These are phyloP conservation scores for Hydroisotoma schaefferi DNA, from an alignment of 2,888 invertebrate genomes.

Conservation along the genomic window DNA sequence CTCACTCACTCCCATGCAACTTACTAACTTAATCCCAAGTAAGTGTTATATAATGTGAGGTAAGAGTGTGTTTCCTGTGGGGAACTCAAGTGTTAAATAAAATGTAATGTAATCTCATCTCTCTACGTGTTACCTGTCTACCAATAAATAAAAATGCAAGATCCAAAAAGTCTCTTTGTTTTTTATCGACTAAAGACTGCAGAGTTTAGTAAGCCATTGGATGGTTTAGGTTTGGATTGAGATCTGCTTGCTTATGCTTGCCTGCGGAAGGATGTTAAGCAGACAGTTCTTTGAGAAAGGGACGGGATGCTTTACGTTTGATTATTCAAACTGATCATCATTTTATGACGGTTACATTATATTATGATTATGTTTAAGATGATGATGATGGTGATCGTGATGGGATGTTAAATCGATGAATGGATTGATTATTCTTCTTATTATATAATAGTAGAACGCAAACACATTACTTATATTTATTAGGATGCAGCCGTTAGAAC, in stretches of 20 bases:
- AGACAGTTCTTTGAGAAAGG: slow-evolving; percentile 10
- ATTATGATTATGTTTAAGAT: background rate
- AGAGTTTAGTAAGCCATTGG: background rate
- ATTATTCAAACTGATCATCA: background rate
- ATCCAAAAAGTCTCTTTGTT: slow-evolving; percentile 10
- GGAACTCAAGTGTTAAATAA: slow-evolving; percentile 24
- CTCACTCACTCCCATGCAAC: no score
- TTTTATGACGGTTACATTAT: background rate
- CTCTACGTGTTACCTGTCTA: slow-evolving; percentile 16
- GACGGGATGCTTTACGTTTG: background rate
- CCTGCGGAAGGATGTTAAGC: slow-evolving; percentile 14
- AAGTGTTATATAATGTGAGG: no score
- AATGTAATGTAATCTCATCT: slow-evolving; percentile 33
- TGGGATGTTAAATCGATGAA: no score
- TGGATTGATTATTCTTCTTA: background rate
- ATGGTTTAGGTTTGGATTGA: background rate
- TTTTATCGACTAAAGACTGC: slow-evolving; percentile 4
- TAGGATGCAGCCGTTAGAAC: background rate
- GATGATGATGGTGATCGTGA: no score
- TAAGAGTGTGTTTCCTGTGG: no score
- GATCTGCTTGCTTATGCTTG: background rate
- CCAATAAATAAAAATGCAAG: background rate
- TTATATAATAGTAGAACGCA: no score
- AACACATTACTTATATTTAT: background rate
- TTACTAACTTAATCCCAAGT: no score